Base-by-base conservation (phyloP, 1,140 invertebrate species). In the Papilio xuthus region DNA sequence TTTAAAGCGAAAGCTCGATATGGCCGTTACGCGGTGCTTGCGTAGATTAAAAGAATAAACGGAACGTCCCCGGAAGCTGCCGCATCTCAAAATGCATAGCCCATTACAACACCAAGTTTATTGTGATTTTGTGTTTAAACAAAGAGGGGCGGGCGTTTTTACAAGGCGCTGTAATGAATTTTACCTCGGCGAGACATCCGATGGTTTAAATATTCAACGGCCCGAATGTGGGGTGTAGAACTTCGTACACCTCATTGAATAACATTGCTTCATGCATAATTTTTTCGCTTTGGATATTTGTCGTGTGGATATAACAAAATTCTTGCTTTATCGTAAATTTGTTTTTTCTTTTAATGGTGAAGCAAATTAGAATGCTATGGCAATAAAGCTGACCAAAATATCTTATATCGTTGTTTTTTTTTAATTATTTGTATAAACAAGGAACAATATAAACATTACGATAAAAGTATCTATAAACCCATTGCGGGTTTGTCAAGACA, bases 121-220 rank as follows among this genome's bases (percentile, higher is more conserved):
- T 90, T 90, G 90, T 91, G 89, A 91, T 91, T 92, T 90, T 90
- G 83, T 85, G 89, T 89, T 93, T 92, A 93, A 92, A 92, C 89
- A 91, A 93, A 89, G 88, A 87, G 87, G 89, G 88, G 87, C 80
- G 86, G 86, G 85, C 81, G 77, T 91, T 92, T 91, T 91, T 89
- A 90, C 85, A 82, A 80, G 83, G 78, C 78, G 69, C 79, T 76
- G 85, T 91, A 93, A 92, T 92, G 91, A 93, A 93, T 93, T 91
- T 90, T 86, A 87, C 83, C 70, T 80, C 78, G 86, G 83, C 89
- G 88, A 92, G 89, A 91, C 89, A 89, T 88, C 78, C 83, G 63
- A 56, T 67, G 71, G 67, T 83, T 90, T 86, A 91, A 93, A 90
- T 88, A 93, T 93, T 91, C 86, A 92, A 84, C 32, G 77, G 78